Evolutionary conservation across 2,113 vertebrate genomes (phyloP), one percentile per base, ranked within the genome.

Genomic region (Toxotes jaculatrix): DNA sequence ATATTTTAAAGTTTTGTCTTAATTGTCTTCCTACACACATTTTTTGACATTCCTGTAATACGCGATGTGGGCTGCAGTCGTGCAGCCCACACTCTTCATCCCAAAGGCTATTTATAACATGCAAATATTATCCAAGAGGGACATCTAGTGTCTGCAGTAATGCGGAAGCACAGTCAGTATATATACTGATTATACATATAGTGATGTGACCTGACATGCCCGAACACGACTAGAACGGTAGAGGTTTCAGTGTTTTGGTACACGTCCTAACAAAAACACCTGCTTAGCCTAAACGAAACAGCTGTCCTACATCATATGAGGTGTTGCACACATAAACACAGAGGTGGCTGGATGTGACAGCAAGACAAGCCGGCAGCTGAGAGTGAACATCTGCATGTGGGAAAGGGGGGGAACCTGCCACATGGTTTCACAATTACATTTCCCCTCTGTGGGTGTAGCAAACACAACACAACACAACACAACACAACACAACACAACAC

Each of bases 271-370:
- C 34, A 77, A 56, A 77, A 89, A 88, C 87, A 90, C 85, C 88
- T 86, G 84, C 82, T 87, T 62, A 84, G 63, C 10, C 27, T 12
- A 82, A 86, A 72, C 32, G 71, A 86, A 89, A 91, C 89, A 83
- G 86, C 77, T 90, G 90, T 74, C 83, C 80, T 79, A 85, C 7
- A 89, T 89, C 76, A 76, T 74, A 69, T 51, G 79, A 40, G 10
- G 19, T n/a, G 8, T 57, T 43, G 7, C 23, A 19, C 66, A 81
- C 14, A 74, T 6, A 56, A 70, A 70, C 67, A 79, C 32, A 64
- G 7, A 71, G 65, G 64, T 45, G 4, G 64, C 49, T 78, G 75
- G 79, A 80, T 59, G 71, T 61, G 62, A 63, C 77, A 72, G n/a
- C 45, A 68, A 83, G 36, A 55, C 7, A 14, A 49, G 51, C 57